These are phyloP conservation scores for Dasysyrphus albostriatus DNA, from an alignment of 2,888 invertebrate genomes.

Conservation along the genomic window DNA sequence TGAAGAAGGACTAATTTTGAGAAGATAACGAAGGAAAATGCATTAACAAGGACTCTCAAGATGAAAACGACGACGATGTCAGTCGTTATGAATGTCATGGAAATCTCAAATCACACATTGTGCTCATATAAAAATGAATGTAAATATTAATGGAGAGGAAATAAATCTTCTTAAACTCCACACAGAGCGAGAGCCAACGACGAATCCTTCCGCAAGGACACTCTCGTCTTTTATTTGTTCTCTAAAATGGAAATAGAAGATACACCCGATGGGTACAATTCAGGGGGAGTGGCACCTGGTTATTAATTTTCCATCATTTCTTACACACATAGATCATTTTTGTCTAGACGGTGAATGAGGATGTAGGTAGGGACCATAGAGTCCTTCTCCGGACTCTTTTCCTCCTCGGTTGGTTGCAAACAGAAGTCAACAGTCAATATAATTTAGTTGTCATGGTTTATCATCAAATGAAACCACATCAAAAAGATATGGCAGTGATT, in stretches of 20 bases:
- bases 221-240: slow-evolving; percentile 36
- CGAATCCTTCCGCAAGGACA: slow-evolving; percentile 32
- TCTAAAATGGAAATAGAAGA: background rate
- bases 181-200: background rate
- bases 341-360: slow-evolving; percentile 61
- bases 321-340: slow-evolving; percentile 59
- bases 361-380: background rate
- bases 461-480: slow-evolving; percentile 72
- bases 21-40: slow-evolving; percentile 1
- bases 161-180: slow-evolving; percentile 61
- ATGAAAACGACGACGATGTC: slow-evolving; percentile 8
- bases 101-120: slow-evolving; percentile 46
- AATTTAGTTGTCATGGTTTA: slow-evolving; percentile 72
- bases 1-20: slow-evolving; percentile 18
- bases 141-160: slow-evolving; percentile 70
- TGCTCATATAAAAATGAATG: slow-evolving; percentile 57
- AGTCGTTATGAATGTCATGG: slow-evolving; percentile 62
- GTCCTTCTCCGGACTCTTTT: background rate
- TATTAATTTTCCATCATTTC: slow-evolving; percentile 63
- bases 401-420: background rate
- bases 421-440: slow-evolving; percentile 65
- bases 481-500: slow-evolving; percentile 44
- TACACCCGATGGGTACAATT: background rate
- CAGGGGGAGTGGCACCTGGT: slow-evolving; percentile 32
- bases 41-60: slow-evolving; percentile 17